Base-by-base conservation (phyloP, 2,113 vertebrate species). In the Phylloscopus whistleri region DNA sequence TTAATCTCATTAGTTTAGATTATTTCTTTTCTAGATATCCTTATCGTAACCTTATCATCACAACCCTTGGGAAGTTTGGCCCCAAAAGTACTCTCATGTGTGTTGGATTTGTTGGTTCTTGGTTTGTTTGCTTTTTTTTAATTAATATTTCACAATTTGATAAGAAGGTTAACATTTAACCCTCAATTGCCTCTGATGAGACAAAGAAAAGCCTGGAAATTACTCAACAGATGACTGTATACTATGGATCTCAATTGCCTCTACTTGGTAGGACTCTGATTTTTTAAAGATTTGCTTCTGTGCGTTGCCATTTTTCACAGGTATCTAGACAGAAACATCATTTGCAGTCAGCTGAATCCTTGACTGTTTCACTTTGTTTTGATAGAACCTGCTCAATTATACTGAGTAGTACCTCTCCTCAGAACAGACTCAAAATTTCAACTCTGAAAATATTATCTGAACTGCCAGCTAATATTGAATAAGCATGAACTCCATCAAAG, bases 1-100 rank as follows among this genome's bases (percentile, higher is more conserved):
- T 62, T 92, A 95, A 95, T 94, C 85, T 84, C 10, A 9, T 94
- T 95, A 84, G 73, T 82, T 82, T 78, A 75, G 48, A 70, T 60
- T 86, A 82, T 88, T 85, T 91, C 4, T 84, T 86, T 84, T 49
- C 56, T 84, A 55, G 56, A 68, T 89, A 74, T 39, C 9, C 7
- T 90, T 81, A 79, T 73, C 35, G 10, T 64, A 86, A 86, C 68
- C 70, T 89, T 86, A 83, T 76, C 75, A 84, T 72, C 56, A 92
- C 49, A 83, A n/a, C 43, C 49, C 35, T 87, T 74, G 63, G 18
- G 43, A 95, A 81, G 33, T 49, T 91, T 89, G 60, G 55, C 41
- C 60, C 24, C 17, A 55, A 23, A 52, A 90, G 13, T 49, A 56
- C 33, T 75, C 43, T 24, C 22, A 35, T n/a, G 15, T 49, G 2